These are phyloP conservation scores for Cryptophagus acutangulus DNA, from an alignment of 2,888 invertebrate species.

Conservation along the genomic window DNA sequence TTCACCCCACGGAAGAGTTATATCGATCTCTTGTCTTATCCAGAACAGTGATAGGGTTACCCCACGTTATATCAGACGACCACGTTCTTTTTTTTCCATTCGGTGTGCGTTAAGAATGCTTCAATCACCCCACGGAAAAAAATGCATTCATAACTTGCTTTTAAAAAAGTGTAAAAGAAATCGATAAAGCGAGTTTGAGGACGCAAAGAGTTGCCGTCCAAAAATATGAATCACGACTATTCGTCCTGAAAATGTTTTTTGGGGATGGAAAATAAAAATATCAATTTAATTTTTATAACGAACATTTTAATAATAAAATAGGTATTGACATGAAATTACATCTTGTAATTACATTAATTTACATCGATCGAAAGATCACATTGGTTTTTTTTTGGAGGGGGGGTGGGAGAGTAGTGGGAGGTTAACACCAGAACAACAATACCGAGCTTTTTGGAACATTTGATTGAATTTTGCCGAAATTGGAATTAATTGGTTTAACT, in stretches of 20 bases:
- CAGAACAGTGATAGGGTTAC: constrained; percentile 46
- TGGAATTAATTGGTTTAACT: background rate
- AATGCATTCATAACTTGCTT: constrained; percentile 28
- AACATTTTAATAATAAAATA: constrained; percentile 49
- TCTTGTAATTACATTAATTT: constrained; percentile 37
- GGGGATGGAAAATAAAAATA: constrained; percentile 24
- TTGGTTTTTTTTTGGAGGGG: background rate
- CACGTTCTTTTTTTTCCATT: constrained; percentile 10
- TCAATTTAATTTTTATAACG: constrained; percentile 38
- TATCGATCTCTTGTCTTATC: constrained; percentile 51
- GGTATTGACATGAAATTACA: constrained; percentile 48
- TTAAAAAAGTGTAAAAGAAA: constrained; percentile 24
- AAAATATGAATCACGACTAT: too few relatives aligned
- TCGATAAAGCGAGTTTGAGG: constrained; percentile 24
- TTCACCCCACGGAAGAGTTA: constrained; percentile 51
- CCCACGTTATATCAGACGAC: constrained; percentile 31
- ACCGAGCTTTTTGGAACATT: constrained; percentile 14
- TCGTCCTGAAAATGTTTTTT: constrained; percentile 9
- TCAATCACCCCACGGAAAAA: constrained; percentile 33
- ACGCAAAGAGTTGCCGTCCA: too few relatives aligned
- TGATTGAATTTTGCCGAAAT: constrained; percentile 28
- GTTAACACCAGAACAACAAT: constrained; percentile 15
- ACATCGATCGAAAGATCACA: constrained; percentile 39
- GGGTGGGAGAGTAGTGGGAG: constrained; percentile 15
- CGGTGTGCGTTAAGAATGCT: constrained; percentile 36